Evolutionary conservation across 2,113 vertebrate species (phyloP).

Genomic region (Menura novaehollandiae): DNA sequence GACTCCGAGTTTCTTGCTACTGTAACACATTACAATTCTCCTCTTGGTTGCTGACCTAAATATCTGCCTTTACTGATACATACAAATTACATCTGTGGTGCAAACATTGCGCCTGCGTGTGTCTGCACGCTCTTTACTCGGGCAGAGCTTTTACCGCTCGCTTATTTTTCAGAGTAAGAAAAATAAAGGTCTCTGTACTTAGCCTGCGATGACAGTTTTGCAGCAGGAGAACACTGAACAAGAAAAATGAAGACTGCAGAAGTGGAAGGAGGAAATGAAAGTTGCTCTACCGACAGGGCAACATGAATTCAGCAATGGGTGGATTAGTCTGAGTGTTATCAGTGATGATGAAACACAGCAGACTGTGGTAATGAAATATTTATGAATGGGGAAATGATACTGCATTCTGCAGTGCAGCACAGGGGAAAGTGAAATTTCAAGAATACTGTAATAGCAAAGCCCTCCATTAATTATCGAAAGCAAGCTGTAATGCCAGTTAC

Average conservation of each 20-base stretch:
- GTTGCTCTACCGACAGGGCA: constrained; percentile 20
- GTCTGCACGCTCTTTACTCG: background rate
- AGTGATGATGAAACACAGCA: constrained; percentile 70
- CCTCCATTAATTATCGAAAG: constrained; percentile 83
- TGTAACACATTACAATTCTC: background rate
- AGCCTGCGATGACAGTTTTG: background rate
- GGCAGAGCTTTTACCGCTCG: background rate
- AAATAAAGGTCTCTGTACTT: background rate
- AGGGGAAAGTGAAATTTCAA: constrained; percentile 71
- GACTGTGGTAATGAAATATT: constrained; percentile 81
- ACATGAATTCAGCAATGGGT: constrained; percentile 48
- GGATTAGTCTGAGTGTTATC: constrained; percentile 52
- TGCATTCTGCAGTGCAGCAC: constrained; percentile 78
- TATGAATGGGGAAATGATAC: constrained; percentile 80
- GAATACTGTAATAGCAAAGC: constrained; percentile 76
- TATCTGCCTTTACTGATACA: background rate
- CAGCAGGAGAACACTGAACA: background rate
- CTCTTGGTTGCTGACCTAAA: background rate
- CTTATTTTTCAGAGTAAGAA: background rate
- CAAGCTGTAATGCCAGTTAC: constrained; percentile 75
- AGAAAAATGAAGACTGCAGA: constrained; percentile 19
- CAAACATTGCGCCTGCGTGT: background rate
- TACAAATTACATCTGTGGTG: background rate
- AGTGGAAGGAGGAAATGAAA: constrained; percentile 28
- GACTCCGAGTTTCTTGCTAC: background rate